A percentile compares a stretch with the other conserved stretches of the same genome.
Conservation (phyloP, 2,888 invertebrate species). For the Athalia cordata region DNA sequence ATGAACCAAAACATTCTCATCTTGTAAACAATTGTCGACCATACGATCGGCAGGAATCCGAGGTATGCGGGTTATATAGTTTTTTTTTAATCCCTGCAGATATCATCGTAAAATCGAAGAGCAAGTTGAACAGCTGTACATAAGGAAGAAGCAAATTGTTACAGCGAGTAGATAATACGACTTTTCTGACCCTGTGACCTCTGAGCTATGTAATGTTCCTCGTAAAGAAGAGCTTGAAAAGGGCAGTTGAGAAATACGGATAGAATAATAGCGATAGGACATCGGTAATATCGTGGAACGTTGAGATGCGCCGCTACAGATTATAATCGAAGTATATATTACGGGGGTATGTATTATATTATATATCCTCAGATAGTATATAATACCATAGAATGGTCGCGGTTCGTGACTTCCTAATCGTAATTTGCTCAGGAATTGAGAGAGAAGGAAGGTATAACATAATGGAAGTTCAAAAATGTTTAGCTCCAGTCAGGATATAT, state of each 20-base stretch:
- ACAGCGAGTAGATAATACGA: no score
- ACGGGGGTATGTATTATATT: not conserved
- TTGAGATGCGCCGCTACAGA: not conserved
- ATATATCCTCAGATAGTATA: not conserved
- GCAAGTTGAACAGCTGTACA: no score
- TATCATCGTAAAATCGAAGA: no score
- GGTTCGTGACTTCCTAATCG: not conserved
- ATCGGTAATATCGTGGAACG: not conserved
- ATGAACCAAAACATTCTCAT: not conserved
- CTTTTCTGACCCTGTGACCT: not conserved
- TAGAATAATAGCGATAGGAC: constrained; percentile 18
- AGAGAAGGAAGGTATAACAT: no score
- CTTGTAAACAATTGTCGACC: no score
- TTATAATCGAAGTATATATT: constrained; percentile 16
- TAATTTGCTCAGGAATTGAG: constrained; percentile 18
- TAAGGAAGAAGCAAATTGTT: no score
- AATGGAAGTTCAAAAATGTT: no score
- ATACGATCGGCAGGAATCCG: no score
- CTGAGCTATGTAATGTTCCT: not conserved
- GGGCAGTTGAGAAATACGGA: no score
- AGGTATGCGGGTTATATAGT: no score
- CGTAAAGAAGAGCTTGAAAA: not conserved
- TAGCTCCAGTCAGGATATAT: no score
- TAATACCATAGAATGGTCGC: not conserved
- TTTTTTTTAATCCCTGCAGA: no score